Conservation (phyloP, 2,888 invertebrate species). For the Hyles lineata region DNA sequence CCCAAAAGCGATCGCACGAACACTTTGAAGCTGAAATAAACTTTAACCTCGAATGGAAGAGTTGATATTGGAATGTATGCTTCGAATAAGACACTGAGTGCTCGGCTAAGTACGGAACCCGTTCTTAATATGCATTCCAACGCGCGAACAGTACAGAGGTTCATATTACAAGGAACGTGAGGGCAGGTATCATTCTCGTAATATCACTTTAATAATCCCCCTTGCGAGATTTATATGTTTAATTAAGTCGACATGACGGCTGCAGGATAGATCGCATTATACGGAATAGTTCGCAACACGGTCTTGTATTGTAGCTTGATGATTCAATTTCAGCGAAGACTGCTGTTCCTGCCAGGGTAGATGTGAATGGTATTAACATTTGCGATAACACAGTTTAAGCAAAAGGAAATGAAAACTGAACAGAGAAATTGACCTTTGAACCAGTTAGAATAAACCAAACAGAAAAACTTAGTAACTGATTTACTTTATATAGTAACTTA, state of each 20-base stretch:
- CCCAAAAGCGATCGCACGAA: conserved; percentile 17
- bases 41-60: not conserved
- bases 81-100: conserved; percentile 57
- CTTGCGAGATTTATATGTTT: conserved; percentile 17
- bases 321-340: not conserved
- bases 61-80: conserved; percentile 39
- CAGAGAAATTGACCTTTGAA: too few relatives aligned
- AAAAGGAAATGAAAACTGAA: too few relatives aligned
- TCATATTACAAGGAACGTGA: conserved; percentile 18
- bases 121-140: conserved; percentile 66
- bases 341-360: too few relatives aligned
- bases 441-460: too few relatives aligned
- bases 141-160: conserved; percentile 46
- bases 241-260: conserved; percentile 13
- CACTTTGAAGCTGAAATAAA: not conserved
- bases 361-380: too few relatives aligned
- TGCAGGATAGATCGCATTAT: not conserved
- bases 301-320: not conserved
- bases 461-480: too few relatives aligned
- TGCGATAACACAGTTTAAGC: too few relatives aligned
- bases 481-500: too few relatives aligned
- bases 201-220: conserved; percentile 31
- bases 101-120: conserved; percentile 64
- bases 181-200: conserved; percentile 45
- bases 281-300: not conserved